These are phyloP conservation scores for Galemys pyrenaicus DNA, from an alignment of 2,113 vertebrate genomes.

Conservation along the genomic window DNA sequence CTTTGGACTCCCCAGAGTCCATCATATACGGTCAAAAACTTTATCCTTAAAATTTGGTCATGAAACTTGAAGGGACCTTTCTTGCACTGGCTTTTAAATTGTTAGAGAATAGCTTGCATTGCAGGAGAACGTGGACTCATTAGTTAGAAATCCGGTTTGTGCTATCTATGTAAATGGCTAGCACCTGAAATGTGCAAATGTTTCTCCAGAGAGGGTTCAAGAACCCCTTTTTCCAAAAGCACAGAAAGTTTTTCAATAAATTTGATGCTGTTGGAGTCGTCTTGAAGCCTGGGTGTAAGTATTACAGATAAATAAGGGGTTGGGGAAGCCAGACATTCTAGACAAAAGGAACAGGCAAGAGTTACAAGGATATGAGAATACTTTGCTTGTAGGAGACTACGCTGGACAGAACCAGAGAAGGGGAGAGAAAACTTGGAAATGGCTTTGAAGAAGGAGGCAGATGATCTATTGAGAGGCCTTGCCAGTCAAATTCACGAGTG, in stretches of 20 bases:
- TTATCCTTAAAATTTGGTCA: neutral
- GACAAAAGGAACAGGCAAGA: neutral
- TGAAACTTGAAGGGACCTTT: conserved; percentile 28
- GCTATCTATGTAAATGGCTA: neutral
- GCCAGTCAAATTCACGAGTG: conserved; percentile 1
- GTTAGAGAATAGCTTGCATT: neutral
- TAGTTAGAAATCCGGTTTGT: neutral
- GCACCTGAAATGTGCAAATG: neutral
- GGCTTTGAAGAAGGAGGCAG: neutral
- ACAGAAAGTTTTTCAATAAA: neutral
- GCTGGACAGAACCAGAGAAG: neutral
- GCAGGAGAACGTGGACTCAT: conserved; percentile 1
- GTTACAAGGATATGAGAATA: neutral
- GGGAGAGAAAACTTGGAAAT: neutral
- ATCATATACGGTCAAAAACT: neutral
- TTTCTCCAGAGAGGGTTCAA: conserved; percentile 5
- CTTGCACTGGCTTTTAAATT: neutral
- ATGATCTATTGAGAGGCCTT: neutral
- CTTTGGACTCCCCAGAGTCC: neutral
- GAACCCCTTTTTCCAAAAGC: neutral
- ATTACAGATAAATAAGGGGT: neutral
- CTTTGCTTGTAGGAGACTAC: neutral
- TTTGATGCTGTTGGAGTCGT: neutral
- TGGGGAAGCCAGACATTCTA: neutral
- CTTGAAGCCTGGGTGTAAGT: conserved; percentile 6